Conservation (phyloP, 2,113 vertebrate species). For the Melanerpes aurifrons region DNA sequence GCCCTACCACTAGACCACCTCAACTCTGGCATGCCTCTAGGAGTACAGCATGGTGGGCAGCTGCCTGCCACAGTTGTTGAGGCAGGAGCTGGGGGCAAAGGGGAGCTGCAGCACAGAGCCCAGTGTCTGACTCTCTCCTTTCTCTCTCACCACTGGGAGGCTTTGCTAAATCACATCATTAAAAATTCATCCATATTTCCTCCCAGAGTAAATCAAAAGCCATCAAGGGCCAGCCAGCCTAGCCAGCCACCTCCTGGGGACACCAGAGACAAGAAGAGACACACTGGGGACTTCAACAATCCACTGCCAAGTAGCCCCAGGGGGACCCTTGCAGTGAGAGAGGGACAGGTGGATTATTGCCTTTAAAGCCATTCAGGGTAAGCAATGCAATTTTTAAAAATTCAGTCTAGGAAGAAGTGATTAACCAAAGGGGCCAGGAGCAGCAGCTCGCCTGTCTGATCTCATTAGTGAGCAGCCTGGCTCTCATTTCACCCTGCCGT, state of each 20-base stretch:
- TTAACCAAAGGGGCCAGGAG: slow-evolving; percentile 19
- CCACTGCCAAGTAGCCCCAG: background rate
- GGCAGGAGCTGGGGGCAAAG: background rate
- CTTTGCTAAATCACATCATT: background rate
- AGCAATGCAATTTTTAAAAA: slow-evolving; percentile 16
- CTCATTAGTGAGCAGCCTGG: background rate
- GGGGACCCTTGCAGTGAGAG: background rate
- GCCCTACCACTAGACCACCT: background rate
- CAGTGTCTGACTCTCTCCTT: background rate
- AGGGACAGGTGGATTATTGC: background rate
- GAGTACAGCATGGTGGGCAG: background rate
- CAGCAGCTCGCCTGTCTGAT: background rate
- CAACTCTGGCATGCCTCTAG: background rate
- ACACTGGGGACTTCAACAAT: background rate
- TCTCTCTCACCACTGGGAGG: background rate
- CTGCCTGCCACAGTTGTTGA: background rate
- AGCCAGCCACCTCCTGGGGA: slow-evolving; percentile 11
- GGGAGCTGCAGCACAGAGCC: background rate
- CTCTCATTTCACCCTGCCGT: background rate
- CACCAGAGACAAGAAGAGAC: background rate
- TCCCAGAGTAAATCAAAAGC: background rate
- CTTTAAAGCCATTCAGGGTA: slow-evolving; percentile 17
- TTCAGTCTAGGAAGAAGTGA: slow-evolving; percentile 28
- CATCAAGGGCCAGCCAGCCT: background rate
- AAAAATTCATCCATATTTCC: background rate